A percentile compares a stretch with the other conserved stretches of the same genome.
These are phyloP conservation scores for Augochlora pura DNA, from an alignment of 1,140 invertebrate genomes.

Conservation along the genomic window DNA sequence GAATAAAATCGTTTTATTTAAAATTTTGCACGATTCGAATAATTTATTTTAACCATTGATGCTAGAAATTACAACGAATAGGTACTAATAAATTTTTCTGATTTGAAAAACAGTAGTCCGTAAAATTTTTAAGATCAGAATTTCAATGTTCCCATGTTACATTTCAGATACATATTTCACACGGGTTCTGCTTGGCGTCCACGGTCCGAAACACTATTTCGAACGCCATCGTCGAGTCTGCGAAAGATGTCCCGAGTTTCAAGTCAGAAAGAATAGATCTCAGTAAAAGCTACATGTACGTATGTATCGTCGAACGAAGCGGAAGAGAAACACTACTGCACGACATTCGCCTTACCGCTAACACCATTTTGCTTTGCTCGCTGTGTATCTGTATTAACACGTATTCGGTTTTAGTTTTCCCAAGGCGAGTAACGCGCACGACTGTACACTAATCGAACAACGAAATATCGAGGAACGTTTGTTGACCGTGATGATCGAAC, in stretches of 20 bases:
- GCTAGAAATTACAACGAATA: background rate
- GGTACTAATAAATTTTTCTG: background rate
- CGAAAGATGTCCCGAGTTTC: background rate
- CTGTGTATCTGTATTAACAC: conserved; percentile 58
- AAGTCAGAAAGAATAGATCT: background rate
- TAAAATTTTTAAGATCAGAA: background rate
- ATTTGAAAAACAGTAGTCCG: background rate
- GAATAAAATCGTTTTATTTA: background rate
- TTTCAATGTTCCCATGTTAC: background rate
- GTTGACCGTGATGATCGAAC: background rate
- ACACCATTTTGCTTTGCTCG: conserved; percentile 66
- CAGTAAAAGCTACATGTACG: background rate
- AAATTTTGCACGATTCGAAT: background rate
- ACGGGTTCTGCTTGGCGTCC: background rate
- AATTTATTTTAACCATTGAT: background rate
- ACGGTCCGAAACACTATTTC: no score
- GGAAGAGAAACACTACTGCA: conserved; percentile 42
- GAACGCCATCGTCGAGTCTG: no score
- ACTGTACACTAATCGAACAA: conserved; percentile 38
- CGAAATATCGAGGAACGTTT: conserved; percentile 20
- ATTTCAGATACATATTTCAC: background rate
- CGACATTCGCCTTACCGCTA: conserved; percentile 66
- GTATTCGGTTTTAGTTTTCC: conserved; percentile 46
- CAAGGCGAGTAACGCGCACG: conserved; percentile 32
- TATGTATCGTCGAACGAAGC: conserved; percentile 13